Evolutionary conservation across 2,113 vertebrate genomes (phyloP), one percentile per base, ranked within the genome.

Genomic region (Eleginops maclovinus): DNA sequence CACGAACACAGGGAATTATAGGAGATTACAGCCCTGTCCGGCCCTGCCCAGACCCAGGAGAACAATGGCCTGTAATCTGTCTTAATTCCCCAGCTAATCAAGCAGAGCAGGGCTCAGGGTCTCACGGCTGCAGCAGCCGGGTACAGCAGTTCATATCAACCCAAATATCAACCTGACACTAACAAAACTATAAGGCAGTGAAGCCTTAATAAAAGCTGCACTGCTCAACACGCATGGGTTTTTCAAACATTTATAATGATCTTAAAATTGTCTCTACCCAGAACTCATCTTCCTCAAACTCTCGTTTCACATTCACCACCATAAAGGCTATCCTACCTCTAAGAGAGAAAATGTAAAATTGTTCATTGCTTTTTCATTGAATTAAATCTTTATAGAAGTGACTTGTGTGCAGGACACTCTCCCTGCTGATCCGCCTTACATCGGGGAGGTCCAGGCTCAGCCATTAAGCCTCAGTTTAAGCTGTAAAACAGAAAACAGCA

Each of bases 81-180:
- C 69, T 91, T 92, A 92, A 93, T 92, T 89, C 92, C 77, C 76
- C 62, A 62, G 86, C 77, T 92, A 92, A 93, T 94, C 84, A 93
- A 86, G 75, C 73, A 68, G 58, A 15, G n/a, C 66, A 24, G 58
- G 63, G 75, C 61, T 91, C 85, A 44, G 58, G 60, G 62, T 77
- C 75, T 64, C 56, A 72, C 7, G 60, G 68, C 49, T 61, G 59
- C 66, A 72, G 47, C 16, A 28, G n/a, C 40, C 4, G 40, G 40
- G 53, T 54, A 24, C 40, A 64, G 66, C 60, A 69, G 85, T 69
- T 84, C 72, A 81, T 56, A 67, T 56, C 53, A 31, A 75, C 60
- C 56, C 53, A 69, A 77, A 88, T 68, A 81, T 68, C 58, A 65
- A 54, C 74, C 44, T n/a, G 54, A 78, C 67, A 49, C 0, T 24